phyloP scores from a whole-genome alignment of 2,797 vertebrate species.

The Emydoidea blandingii region DNA sequence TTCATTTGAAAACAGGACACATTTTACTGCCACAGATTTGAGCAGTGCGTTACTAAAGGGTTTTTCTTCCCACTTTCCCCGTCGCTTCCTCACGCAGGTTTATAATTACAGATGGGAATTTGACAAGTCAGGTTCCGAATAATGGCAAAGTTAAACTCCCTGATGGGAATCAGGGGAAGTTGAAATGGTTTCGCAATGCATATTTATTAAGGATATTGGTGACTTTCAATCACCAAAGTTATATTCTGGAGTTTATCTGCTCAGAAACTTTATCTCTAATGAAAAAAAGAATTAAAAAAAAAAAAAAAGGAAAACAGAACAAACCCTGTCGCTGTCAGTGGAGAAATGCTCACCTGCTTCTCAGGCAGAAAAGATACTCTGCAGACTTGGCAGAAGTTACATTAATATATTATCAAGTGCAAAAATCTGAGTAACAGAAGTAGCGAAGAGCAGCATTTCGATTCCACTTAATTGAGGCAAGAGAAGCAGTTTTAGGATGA shows the following conservation, averaged over 20 bases:
- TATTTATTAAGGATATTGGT: constrained; percentile 62
- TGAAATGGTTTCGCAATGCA: constrained; percentile 36
- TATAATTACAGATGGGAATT: constrained; percentile 63
- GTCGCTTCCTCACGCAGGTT: not conserved
- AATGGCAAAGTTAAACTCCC: constrained; percentile 67
- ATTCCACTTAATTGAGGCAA: not conserved
- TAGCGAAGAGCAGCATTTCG: not conserved
- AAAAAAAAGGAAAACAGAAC: not conserved
- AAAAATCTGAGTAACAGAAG: not conserved
- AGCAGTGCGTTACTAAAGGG: constrained; percentile 14
- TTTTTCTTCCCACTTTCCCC: not conserved
- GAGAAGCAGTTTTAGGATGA: not conserved
- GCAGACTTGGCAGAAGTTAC: not conserved
- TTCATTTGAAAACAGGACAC: constrained; percentile 24
- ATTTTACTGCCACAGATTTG: not conserved
- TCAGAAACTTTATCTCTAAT: constrained; percentile 37
- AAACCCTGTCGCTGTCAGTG: not conserved
- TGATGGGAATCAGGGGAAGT: constrained; percentile 46
- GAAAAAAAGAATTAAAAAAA: constrained; percentile 28
- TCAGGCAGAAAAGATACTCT: not conserved
- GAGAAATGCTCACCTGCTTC: not conserved
- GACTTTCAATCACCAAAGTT: constrained; percentile 45
- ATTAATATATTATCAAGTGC: not conserved
- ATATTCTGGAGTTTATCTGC: constrained; percentile 38
- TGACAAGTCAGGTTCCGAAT: constrained; percentile 53